Evolutionary conservation across 2,113 vertebrate genomes (phyloP).

Genomic region (Percopsis transmontana): DNA sequence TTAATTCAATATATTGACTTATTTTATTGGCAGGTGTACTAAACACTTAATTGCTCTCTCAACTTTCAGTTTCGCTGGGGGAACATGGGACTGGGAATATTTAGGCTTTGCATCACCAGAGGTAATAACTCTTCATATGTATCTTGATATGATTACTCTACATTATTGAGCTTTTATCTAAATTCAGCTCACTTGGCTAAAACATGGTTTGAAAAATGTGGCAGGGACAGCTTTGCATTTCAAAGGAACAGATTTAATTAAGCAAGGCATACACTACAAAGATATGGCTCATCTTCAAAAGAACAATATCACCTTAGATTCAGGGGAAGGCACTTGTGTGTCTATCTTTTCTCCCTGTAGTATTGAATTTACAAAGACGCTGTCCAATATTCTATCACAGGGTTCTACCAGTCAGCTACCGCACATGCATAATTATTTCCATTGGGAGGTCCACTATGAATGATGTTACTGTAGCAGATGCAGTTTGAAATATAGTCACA

Average conservation of each 20-base stretch:
- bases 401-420: background rate
- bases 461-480: slow-evolving; percentile 33
- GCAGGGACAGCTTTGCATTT: background rate
- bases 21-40: background rate
- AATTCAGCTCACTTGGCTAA: background rate
- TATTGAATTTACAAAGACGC: slow-evolving; percentile 23
- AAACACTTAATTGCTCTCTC: slow-evolving; percentile 57
- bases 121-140: slow-evolving; percentile 78
- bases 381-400: background rate
- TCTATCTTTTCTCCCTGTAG: background rate
- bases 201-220: slow-evolving; percentile 7
- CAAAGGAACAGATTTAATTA: slow-evolving; percentile 22
- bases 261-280: slow-evolving; percentile 7
- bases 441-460: slow-evolving; percentile 9
- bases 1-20: background rate
- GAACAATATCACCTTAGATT: slow-evolving; percentile 18
- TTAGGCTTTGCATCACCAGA: slow-evolving; percentile 97
- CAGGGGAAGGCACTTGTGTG: background rate
- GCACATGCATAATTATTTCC: background rate
- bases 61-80: slow-evolving; percentile 91
- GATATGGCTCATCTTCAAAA: slow-evolving; percentile 25
- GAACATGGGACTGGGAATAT: slow-evolving; percentile 99
- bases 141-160: background rate
- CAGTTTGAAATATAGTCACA: slow-evolving; percentile 1
- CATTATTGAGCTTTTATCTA: background rate